A percentile compares a stretch with the other conserved stretches of the same genome.
phyloP scores from a whole-genome alignment of 2,797 vertebrate species.

The Diplodus sargus region DNA sequence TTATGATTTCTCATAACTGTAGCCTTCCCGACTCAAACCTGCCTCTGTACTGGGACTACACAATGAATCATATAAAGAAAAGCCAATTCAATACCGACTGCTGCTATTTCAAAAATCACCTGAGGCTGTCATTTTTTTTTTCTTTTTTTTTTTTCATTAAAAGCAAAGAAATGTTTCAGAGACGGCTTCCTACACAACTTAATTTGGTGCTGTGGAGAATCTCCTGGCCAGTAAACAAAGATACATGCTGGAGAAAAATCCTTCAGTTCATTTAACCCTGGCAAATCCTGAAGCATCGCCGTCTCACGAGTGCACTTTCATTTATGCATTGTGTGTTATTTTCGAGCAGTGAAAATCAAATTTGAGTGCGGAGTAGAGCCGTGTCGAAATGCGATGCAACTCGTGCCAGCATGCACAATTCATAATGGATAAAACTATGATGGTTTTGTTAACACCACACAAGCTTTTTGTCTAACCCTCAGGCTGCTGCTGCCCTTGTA shows the following conservation, averaged over 20 bases:
- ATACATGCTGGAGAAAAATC: constrained; percentile 19
- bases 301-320: constrained; percentile 2
- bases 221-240: constrained; percentile 36
- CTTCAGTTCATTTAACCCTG: constrained; percentile 9
- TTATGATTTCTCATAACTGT: constrained; percentile 23
- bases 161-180: constrained; percentile 21
- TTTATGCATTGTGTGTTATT: constrained; percentile 15
- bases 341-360: constrained; percentile 19
- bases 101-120: constrained; percentile 40
- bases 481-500: background rate
- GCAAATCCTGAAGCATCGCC: background rate
- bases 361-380: background rate
- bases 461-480: background rate
- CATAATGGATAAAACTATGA: background rate
- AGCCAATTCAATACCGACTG: constrained; percentile 40
- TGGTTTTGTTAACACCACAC: constrained; percentile 25
- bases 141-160: constrained; percentile 11
- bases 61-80: constrained; percentile 34
- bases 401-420: constrained; percentile 15
- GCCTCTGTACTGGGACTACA: constrained; percentile 14
- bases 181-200: constrained; percentile 43
- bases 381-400: background rate
- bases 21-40: constrained; percentile 19
- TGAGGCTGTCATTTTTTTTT: constrained; percentile 19
- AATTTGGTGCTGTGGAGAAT: constrained; percentile 37